phyloP scores from a whole-genome alignment of 92 coral and sea anemone genomes.

The Bergia puertoricense region DNA sequence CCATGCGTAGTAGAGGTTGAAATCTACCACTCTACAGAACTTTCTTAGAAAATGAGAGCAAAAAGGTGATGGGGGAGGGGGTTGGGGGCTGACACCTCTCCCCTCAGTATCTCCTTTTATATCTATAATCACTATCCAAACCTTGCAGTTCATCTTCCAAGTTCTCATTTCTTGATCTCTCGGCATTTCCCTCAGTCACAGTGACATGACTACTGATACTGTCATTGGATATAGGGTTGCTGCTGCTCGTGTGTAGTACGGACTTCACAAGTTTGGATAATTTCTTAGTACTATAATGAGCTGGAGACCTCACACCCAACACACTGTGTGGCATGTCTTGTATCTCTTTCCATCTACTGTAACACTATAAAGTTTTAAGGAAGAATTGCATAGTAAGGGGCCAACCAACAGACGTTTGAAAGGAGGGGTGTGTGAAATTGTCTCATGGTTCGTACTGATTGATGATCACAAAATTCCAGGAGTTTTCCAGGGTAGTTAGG shows the following conservation, averaged over 20 bases:
- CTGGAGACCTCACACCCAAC: slow-evolving; percentile 4
- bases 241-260: slow-evolving; percentile 44
- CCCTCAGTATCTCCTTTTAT: no score
- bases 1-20: no score
- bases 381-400: no score
- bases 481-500: no score
- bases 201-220: neutral
- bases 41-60: neutral
- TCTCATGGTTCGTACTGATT: no score
- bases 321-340: slow-evolving; percentile 45
- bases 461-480: no score
- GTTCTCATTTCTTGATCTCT: neutral
- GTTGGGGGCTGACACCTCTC: no score
- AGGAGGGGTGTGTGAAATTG: no score
- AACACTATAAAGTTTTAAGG: slow-evolving; percentile 61
- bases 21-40: neutral
- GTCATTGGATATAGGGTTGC: neutral
- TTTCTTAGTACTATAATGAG: slow-evolving; percentile 41
- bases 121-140: no score
- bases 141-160: neutral
- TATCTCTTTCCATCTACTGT: slow-evolving; percentile 87
- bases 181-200: neutral
- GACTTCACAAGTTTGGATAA: slow-evolving; percentile 67
- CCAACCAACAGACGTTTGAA: no score
- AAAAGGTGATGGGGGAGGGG: no score